Evolutionary conservation across 1,140 invertebrate genomes (phyloP), one percentile per base, ranked within the genome.

Genomic region (Bombus confusus): DNA sequence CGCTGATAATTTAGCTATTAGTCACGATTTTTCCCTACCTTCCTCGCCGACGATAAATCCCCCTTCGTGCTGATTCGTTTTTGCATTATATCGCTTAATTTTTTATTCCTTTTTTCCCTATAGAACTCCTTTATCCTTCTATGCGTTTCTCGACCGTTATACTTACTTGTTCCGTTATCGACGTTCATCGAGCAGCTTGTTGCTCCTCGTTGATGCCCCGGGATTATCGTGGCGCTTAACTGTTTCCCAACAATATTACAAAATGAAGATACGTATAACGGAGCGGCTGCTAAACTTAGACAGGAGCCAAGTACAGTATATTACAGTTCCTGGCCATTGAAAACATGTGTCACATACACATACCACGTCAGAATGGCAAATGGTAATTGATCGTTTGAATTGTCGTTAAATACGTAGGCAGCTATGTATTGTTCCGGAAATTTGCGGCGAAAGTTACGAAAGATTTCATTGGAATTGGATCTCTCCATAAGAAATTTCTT

Each of bases 1-100:
- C 90, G 90, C 87, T 91, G 91, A 93, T 93, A 93, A 94, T 94
- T 94, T 93, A 94, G 93, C 91, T 94, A 94, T 95, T 94, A 94
- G 85, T 86, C 86, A 69, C 59, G 68, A 86, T 74, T 74, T 59
- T 82, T 52, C n/a, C 18, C 43, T 28, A 64, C 25, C 47, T 41
- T 82, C 28, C 28, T 28, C 9, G 1, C 3, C 76, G 71, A 72
- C 34, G 43, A 73, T 41, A 34, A 59, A 80, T 41, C 28, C 18
- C 28, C 41, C 15, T 18, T 15, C 28, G 9, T 39, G 6, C 34
- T 34, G 15, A 18, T 22, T 25, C 57, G 28, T 64, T 68, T 57
- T 41, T 39, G 37, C 59, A 5, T 37, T 41, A 15, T 3, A 34
- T 28, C 43, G 39, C 9, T 77, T 43, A 73, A 77, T 78, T n/a